Evolutionary conservation across 2,888 invertebrate species (phyloP).

Genomic region (Cheiracanthium punctorium): DNA sequence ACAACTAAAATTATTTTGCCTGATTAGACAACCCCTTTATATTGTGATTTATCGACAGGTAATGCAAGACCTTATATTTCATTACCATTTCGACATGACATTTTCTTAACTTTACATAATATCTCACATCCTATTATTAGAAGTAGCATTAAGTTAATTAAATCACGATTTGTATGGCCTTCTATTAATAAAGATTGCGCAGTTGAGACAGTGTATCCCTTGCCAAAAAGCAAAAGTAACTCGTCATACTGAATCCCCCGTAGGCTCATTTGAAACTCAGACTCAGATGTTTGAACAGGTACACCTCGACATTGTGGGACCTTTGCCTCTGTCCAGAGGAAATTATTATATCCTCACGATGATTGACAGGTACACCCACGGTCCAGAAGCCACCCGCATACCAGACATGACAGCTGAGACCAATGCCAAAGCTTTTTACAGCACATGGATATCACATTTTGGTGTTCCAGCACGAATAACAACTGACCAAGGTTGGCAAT

Average conservation of each 20-base stretch:
- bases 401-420: constrained; percentile 63
- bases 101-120: too few species aligned
- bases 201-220: background rate
- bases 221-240: background rate
- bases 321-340: constrained; percentile 18
- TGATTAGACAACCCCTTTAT: too few species aligned
- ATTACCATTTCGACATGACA: too few species aligned
- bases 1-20: too few species aligned
- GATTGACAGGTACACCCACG: constrained; percentile 63
- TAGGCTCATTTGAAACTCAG: background rate
- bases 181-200: background rate
- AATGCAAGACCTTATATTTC: too few species aligned
- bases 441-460: constrained; percentile 68
- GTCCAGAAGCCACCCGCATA: constrained; percentile 72
- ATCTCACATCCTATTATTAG: background rate
- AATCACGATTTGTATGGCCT: background rate
- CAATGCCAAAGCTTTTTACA: constrained; percentile 64
- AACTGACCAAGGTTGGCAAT: constrained; percentile 72
- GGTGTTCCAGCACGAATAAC: constrained; percentile 69
- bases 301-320: constrained; percentile 67
- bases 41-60: too few species aligned
- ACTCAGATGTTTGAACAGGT: constrained; percentile 33
- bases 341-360: constrained; percentile 22
- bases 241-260: background rate
- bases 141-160: background rate